A percentile compares a stretch with the other conserved stretches of the same genome.
Evolutionary conservation across 2,113 vertebrate species (phyloP).

Genomic region (Phainopepla nitens): DNA sequence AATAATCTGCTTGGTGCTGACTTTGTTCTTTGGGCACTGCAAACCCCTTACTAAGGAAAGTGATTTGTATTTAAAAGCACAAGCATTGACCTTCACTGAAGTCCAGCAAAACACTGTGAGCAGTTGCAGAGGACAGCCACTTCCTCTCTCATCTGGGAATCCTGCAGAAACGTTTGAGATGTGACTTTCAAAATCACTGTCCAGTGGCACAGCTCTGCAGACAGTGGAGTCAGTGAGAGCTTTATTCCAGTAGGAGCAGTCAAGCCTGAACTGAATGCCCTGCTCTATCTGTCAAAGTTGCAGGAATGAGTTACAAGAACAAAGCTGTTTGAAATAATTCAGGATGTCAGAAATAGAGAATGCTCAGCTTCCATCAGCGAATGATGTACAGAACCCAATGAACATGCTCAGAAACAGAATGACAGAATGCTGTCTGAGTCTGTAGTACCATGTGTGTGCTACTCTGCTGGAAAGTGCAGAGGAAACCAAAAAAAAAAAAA

Average conservation of each 20-base stretch:
- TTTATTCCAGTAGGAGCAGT: not conserved
- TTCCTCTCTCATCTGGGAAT: not conserved
- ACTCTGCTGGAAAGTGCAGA: not conserved
- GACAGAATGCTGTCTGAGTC: not conserved
- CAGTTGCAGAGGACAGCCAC: not conserved
- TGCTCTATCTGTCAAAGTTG: not conserved
- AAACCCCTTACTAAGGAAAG: not conserved
- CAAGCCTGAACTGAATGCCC: not conserved
- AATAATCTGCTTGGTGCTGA: conserved; percentile 12
- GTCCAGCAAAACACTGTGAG: not conserved
- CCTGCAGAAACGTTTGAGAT: not conserved
- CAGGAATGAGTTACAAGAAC: not conserved
- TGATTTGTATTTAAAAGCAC: not conserved
- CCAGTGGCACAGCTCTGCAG: not conserved
- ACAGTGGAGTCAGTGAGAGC: not conserved
- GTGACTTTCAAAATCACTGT: not conserved
- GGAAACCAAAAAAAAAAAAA: not conserved
- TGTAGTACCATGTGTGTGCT: not conserved
- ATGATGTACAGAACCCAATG: not conserved
- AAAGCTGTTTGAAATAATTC: not conserved
- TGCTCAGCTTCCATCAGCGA: not conserved
- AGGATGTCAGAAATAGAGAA: not conserved
- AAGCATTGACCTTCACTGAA: not conserved
- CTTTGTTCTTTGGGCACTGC: not conserved
- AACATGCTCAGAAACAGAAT: not conserved